Base-by-base conservation (phyloP, 1,140 invertebrate species). In the Bombus breviceps region DNA sequence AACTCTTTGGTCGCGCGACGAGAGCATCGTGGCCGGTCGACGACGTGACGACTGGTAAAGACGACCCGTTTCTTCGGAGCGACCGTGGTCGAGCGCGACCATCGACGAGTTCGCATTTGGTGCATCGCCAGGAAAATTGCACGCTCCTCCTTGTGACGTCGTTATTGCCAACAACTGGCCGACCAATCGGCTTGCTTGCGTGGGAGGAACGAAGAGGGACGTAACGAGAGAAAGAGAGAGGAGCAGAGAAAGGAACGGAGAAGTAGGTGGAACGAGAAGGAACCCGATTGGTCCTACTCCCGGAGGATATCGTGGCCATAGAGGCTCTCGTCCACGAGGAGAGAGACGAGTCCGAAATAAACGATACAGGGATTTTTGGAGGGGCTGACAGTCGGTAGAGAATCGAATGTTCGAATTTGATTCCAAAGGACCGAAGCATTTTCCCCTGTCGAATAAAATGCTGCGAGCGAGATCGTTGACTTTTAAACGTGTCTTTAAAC, bases 301-400 rank as follows among this genome's bases (percentile, higher is more conserved):
- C 83, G 69, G 86, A 86, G 92, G 92, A 91, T 89, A 92, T 91
- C 90, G 92, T 94, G 92, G 90, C 92, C 92, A 93, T 94, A 92
- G 93, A 88, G 90, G 93, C 93, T 85, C 64, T 83, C 66, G 82
- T 86, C 59, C 77, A 62, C 41, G 78, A 81, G 68, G 64, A 86
- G 6, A 34, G 28, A 62, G 83, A 74, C 74, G 57, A 76, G 62
- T 88, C 78, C 69, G 72, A 91, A 92, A 91, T 92, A 89, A 88
- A 88, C 83, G 28, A 62, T 28, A 62, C 47, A 6, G 47, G 1
- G 28, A 62, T 62, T 62, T 62, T 62, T 62, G 12, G 28, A 12
- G 59, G 59, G 59, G 59, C 59, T n/a, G 59, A 62, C 59, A 62
- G 59, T 62, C 59, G 59, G 28, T 28, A 8, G 78, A 64, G 64